phyloP scores from a whole-genome alignment of 2,113 vertebrate genomes.

The Dasypus novemcinctus region DNA sequence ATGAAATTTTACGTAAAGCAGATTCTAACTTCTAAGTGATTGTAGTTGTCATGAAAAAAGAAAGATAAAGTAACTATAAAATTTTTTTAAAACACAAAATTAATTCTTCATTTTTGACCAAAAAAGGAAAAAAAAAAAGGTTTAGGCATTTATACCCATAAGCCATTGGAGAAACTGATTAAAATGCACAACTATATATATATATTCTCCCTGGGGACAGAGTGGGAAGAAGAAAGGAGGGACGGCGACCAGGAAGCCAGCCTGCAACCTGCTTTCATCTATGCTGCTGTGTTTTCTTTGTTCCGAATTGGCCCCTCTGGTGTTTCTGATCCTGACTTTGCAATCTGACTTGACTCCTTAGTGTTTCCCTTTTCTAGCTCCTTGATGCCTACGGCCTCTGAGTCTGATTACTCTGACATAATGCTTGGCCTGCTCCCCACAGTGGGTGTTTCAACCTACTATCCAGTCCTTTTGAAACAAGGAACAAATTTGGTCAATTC shows the following conservation, averaged over 20 bases:
- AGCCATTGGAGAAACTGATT: neutral
- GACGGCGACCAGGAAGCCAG: neutral
- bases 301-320: neutral
- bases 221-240: neutral
- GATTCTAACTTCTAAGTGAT: neutral
- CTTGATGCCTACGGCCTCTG: neutral
- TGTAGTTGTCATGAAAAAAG: neutral
- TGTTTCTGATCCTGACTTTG: neutral
- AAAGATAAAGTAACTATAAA: neutral
- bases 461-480: neutral
- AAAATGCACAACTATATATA: neutral
- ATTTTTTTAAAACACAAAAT: neutral
- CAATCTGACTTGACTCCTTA: neutral
- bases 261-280: neutral
- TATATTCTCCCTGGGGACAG: neutral
- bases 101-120: neutral
- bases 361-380: neutral
- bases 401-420: neutral
- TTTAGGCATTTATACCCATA: neutral
- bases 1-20: conserved; percentile 1
- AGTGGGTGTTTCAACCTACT: neutral
- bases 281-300: neutral
- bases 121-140: neutral
- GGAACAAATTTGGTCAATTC: neutral
- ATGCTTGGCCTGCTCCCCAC: neutral